phyloP scores from a whole-genome alignment of 2,888 invertebrate genomes.

The Nesidiocoris tenuis region DNA sequence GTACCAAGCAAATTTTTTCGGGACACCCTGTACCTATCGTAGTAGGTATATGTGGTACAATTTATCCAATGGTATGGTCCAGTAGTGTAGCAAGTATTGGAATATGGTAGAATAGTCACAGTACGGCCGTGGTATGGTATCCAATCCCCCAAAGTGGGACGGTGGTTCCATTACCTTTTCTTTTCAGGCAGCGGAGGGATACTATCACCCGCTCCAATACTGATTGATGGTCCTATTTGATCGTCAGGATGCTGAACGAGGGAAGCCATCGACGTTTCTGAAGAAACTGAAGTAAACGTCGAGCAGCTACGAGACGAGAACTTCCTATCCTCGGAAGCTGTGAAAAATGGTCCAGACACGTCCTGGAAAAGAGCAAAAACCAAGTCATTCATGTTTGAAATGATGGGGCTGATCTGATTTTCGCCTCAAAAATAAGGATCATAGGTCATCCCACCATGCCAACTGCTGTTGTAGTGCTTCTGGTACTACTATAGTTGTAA shows the following conservation, averaged over 20 bases:
- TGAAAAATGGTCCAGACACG: constrained; percentile 22
- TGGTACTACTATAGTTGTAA: constrained; percentile 46
- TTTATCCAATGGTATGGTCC: too few relatives aligned
- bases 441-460: too few relatives aligned
- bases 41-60: too few relatives aligned
- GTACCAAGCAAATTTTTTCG: too few relatives aligned
- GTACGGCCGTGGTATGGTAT: too few relatives aligned
- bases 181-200: constrained; percentile 68
- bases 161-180: constrained; percentile 56
- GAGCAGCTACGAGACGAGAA: constrained; percentile 34
- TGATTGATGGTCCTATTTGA: neutral
- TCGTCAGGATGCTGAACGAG: constrained; percentile 23
- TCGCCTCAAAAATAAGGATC: too few relatives aligned
- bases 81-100: too few relatives aligned
- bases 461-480: constrained; percentile 38
- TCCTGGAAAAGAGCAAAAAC: too few relatives aligned
- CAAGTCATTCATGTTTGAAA: neutral
- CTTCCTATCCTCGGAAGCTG: constrained; percentile 30
- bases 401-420: neutral
- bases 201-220: constrained; percentile 46
- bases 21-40: too few relatives aligned
- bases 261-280: constrained; percentile 35
- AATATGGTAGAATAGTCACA: too few relatives aligned
- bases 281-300: constrained; percentile 34
- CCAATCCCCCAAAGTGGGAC: neutral